Conservation (phyloP, 1,140 invertebrate species). For the Caenorhabditis tropicalis region DNA sequence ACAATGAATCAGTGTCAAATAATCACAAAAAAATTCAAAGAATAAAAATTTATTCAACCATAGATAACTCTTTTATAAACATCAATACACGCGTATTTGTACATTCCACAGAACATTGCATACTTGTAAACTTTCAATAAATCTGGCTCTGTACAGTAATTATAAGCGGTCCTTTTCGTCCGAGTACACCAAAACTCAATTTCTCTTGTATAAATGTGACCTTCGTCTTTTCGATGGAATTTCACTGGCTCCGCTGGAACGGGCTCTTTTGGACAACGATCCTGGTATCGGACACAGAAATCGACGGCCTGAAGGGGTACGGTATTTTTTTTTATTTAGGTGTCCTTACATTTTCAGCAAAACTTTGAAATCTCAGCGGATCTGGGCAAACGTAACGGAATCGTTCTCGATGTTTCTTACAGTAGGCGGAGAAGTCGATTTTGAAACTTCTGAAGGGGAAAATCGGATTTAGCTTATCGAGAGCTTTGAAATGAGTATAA, state of each 20-base stretch:
- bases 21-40: too few relatives aligned
- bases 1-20: too few relatives aligned
- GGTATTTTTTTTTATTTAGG: too few relatives aligned
- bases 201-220: conserved; percentile 53
- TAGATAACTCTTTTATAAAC: conserved; percentile 53
- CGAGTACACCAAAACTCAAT: conserved; percentile 43
- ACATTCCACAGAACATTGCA: conserved; percentile 47
- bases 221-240: conserved; percentile 50
- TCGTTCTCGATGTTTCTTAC: conserved; percentile 51
- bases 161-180: conserved; percentile 33
- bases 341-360: conserved; percentile 43
- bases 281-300: conserved; percentile 55
- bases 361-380: conserved; percentile 54
- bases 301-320: conserved; percentile 51
- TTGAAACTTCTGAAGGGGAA: conserved; percentile 47
- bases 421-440: conserved; percentile 56
- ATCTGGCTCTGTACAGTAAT: conserved; percentile 54
- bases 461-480: too few relatives aligned
- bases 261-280: conserved; percentile 47
- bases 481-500: too few relatives aligned
- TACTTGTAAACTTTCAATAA: conserved; percentile 51
- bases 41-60: too few relatives aligned
- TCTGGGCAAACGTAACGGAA: conserved; percentile 58
- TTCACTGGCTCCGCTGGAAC: conserved; percentile 50
- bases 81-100: conserved; percentile 51